Base-by-base conservation (phyloP, 2,797 vertebrate genomes). In the Harpagifer antarcticus region DNA sequence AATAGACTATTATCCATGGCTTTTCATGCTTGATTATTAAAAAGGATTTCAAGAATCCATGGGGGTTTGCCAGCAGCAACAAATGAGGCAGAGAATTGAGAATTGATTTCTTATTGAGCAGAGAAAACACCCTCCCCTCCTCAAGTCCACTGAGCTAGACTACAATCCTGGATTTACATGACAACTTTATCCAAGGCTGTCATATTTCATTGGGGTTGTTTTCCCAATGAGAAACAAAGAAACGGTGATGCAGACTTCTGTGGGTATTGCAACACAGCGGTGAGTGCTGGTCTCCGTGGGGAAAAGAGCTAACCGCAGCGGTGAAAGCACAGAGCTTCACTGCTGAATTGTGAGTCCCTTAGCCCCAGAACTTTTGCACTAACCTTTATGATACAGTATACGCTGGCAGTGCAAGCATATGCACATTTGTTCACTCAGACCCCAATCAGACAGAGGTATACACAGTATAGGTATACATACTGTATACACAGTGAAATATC, bases 11-110 rank as follows among this genome's bases (percentile, higher is more conserved):
- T 92, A 92, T 92, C 90, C 74, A 47, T 42, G 27, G 85, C 78
- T 91, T 90, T 91, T 92, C 87, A 90, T 79, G 86, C 83, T 72
- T 83, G 79, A 89, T 92, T 93, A 91, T 91, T 93, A 91, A 94
- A 94, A 82, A 85, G 90, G 86, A 92, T 93, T 94, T 89, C 82
- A 82, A 86, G 83, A 82, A 85, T 90, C 75, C 3, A 59, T 77
- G 42, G 73, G 83, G 83, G 74, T 86, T 85, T 87, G 77, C 81
- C 74, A 60, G 81, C 76, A 88, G 87, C 74, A 80, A 89, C 83
- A 91, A 92, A 90, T 82, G 88, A 89, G 70, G 84, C 85, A 61
- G 87, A 92, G 81, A 91, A 93, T 91, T 90, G 83, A 84, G 86
- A 91, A 93, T 93, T 89, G 85, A 90, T 93, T 90, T 91, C 85